Evolutionary conservation across 2,888 invertebrate species (phyloP).

Genomic region (Gnatocerus cornutus): DNA sequence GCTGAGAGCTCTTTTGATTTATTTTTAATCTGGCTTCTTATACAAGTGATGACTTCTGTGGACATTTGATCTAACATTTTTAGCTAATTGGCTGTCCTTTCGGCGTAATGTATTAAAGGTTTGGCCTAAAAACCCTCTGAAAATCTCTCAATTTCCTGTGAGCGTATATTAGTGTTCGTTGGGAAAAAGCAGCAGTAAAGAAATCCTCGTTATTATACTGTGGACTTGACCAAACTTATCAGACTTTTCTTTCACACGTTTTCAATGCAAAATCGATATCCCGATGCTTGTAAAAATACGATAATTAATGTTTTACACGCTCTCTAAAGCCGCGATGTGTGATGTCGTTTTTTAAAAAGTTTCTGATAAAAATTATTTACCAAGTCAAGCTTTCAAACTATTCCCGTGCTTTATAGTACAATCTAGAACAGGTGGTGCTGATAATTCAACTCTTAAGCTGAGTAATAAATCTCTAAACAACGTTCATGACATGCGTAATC

Average conservation of each 20-base stretch:
- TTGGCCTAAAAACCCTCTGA: constrained; percentile 25
- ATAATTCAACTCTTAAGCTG: constrained; percentile 18
- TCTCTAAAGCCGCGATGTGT: background rate
- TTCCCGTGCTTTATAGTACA: background rate
- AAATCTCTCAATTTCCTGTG: constrained; percentile 39
- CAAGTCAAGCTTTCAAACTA: constrained; percentile 1
- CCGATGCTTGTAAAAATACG: constrained; percentile 4
- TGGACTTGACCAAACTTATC: constrained; percentile 39
- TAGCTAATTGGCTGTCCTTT: constrained; percentile 29
- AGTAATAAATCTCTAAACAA: constrained; percentile 32
- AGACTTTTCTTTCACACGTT: constrained; percentile 19
- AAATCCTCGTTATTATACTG: constrained; percentile 33
- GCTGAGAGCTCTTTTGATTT: constrained; percentile 1
- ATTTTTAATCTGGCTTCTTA: constrained; percentile 3
- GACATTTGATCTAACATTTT: constrained; percentile 26
- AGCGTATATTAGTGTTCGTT: constrained; percentile 38
- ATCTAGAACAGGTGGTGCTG: constrained; percentile 34
- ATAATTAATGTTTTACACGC: constrained; percentile 9
- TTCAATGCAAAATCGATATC: constrained; percentile 24
- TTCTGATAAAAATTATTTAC: too few species aligned
- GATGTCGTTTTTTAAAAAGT: background rate
- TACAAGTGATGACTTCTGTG: constrained; percentile 10
- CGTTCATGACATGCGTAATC: constrained; percentile 34
- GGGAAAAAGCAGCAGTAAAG: constrained; percentile 24
- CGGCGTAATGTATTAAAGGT: constrained; percentile 19